Conservation (phyloP, 2,113 vertebrate species). For the Bufo bufo region DNA sequence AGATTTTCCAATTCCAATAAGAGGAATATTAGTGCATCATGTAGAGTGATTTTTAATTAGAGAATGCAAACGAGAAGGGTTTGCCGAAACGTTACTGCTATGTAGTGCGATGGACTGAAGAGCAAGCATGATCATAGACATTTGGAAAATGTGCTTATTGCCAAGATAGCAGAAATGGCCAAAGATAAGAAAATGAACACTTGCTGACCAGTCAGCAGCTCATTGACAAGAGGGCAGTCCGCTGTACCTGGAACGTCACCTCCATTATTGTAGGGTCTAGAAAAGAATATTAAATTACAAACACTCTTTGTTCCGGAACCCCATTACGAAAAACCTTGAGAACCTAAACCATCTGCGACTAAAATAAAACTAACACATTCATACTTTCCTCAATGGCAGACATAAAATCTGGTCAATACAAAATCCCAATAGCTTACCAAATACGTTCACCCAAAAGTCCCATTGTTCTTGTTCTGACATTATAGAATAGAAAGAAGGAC, state of each 20-base stretch:
- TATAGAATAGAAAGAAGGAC: constrained; percentile 22
- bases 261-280: constrained; percentile 10
- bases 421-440: constrained; percentile 16
- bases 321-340: not conserved
- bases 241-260: not conserved
- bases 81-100: not conserved
- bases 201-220: constrained; percentile 18
- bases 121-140: not conserved
- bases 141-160: constrained; percentile 25
- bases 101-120: not conserved
- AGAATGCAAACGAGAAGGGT: not conserved
- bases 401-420: constrained; percentile 24
- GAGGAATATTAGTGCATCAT: constrained; percentile 32
- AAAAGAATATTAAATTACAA: constrained; percentile 18
- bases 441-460: constrained; percentile 34
- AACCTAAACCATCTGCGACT: not conserved
- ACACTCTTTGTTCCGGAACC: constrained; percentile 5
- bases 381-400: constrained; percentile 17
- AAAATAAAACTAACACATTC: constrained; percentile 34
- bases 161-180: constrained; percentile 2
- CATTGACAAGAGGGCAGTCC: not conserved
- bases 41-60: too few species aligned
- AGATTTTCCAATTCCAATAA: not conserved
- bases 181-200: not conserved
- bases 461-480: constrained; percentile 27